Evolutionary conservation across 2,113 vertebrate species (phyloP).

Genomic region (Falco punctatus): DNA sequence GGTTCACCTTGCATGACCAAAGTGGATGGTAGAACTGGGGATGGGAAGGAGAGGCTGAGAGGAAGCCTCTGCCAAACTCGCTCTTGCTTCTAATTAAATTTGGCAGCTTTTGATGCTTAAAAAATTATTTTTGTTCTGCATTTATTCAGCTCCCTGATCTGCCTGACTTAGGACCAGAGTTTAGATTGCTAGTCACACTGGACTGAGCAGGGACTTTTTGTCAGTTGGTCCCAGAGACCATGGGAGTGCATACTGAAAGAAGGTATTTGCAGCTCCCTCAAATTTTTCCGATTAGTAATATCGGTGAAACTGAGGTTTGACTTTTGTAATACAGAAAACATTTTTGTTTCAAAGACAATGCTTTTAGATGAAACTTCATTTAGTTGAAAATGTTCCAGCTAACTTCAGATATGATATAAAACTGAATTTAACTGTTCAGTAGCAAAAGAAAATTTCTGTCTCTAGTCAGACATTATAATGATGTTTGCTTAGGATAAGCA

Average conservation of each 20-base stretch:
- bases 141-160: neutral
- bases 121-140: neutral
- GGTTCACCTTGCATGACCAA: neutral
- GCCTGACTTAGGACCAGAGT: neutral
- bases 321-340: neutral
- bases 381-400: neutral
- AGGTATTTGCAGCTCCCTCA: neutral
- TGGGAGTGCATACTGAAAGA: neutral
- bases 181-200: neutral
- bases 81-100: neutral
- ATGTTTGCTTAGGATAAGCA: neutral
- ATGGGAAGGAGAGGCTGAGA: neutral
- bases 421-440: neutral
- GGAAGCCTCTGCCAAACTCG: neutral
- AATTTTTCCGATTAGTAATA: neutral
- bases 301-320: neutral
- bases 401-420: neutral
- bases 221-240: neutral
- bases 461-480: neutral
- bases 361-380: neutral
- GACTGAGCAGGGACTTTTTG: neutral
- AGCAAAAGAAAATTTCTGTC: neutral
- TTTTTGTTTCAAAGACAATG: neutral
- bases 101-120: neutral
- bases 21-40: neutral